Evolutionary conservation across 2,888 invertebrate species (phyloP).

Genomic region (Mesorhabditis spiculigera): DNA sequence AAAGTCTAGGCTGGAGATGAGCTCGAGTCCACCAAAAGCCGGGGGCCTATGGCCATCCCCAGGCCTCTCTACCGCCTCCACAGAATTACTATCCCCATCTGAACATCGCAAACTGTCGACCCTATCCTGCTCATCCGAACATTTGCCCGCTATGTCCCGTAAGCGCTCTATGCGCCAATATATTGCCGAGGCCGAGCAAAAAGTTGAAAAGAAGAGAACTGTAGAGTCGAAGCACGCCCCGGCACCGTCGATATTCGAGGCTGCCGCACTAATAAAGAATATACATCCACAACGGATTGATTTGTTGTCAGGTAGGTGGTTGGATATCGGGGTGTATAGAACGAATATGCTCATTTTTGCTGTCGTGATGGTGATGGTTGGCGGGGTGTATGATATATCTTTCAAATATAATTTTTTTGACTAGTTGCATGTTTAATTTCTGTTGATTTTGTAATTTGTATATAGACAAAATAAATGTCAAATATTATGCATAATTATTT

Average conservation of each 20-base stretch:
- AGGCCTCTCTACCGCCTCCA: slow-evolving; percentile 5
- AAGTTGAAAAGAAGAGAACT: neutral
- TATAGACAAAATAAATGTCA: too few relatives aligned
- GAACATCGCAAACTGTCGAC: neutral
- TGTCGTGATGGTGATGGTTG: too few relatives aligned
- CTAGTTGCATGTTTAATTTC: too few relatives aligned
- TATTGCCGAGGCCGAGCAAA: neutral
- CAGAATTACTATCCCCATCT: neutral
- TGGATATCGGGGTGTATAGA: too few relatives aligned
- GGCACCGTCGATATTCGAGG: slow-evolving; percentile 17
- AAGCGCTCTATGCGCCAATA: neutral
- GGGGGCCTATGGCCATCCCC: neutral
- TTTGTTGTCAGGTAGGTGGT: slow-evolving; percentile 20
- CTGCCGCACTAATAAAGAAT: slow-evolving; percentile 17
- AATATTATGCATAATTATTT: too few relatives aligned
- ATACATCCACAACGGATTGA: slow-evolving; percentile 29
- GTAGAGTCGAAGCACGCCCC: slow-evolving; percentile 5
- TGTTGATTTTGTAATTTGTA: too few relatives aligned
- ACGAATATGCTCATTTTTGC: too few relatives aligned
- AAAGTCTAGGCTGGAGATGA: too few relatives aligned
- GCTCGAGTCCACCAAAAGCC: too few relatives aligned
- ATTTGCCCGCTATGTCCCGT: neutral
- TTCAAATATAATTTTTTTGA: too few relatives aligned
- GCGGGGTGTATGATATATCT: too few relatives aligned
- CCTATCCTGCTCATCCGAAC: neutral